Base-by-base conservation (phyloP, 1,140 invertebrate species). In the Elymnias hypermnestra region DNA sequence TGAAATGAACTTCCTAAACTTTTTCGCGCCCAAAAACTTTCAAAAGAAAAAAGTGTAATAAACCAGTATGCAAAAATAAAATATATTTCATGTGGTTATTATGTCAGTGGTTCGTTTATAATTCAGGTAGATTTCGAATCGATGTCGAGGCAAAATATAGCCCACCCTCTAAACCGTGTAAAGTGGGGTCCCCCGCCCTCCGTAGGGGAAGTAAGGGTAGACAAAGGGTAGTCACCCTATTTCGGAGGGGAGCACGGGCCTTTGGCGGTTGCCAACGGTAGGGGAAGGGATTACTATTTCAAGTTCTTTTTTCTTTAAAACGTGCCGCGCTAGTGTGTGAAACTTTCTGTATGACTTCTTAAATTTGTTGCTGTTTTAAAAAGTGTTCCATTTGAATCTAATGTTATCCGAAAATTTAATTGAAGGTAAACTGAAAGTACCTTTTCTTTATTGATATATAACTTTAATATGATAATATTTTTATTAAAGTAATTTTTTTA, bases 141-240 rank as follows among this genome's bases (percentile, higher is more conserved):
- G 42, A 52, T 45, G 41, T 45, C 25, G 49, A 36, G 44, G 49
- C 45, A 48, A 69, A 64, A 63, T 65, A 55, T 55, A 54, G 46
- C 69, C 65, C 67, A 76, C 73, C 71, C 72, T 70, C 63, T 72
- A 50, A 56, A 64, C 58, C 63, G 61, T 50, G 54, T 63, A 64
- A 64, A 79, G 69, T 79, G 79, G 79, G 75, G 76, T 76, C 64
- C 65, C 75, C 73, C 72, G 72, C 77, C 76, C 58, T 78, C 59
- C 51, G 43, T 76, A 73, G 67, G 74, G 68, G 72, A 76, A 63
- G 75, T 69, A 68, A 71, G 68, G 73, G 75, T 59, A 76, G 70
- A 82, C 78, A 79, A 78, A 83, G 76, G 76, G 74, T 77, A 78
- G 72, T 77, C 76, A 68, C 76, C 79, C 81, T 71, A 74, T 71